Evolutionary conservation across 2,888 invertebrate genomes (phyloP), one percentile per base, ranked within the genome.

Genomic region (Pheosia tremula): DNA sequence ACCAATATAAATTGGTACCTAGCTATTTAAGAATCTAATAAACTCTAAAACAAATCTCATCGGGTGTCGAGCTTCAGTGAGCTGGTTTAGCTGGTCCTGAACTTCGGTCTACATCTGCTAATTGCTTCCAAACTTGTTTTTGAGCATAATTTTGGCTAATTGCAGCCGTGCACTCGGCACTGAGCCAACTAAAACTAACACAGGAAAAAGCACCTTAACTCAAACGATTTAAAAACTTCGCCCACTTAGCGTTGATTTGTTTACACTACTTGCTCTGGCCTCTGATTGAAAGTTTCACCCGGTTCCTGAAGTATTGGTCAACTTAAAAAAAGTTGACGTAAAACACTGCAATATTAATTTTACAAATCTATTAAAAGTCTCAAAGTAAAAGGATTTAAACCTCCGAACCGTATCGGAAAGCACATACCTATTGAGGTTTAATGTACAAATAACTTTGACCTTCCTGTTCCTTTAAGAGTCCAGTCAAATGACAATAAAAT

Each of bases 141-240:
- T 85, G 85, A 87, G 85, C 88, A 91, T 90, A 89, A 91, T 91
- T 92, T 90, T 83, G 85, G 90, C 90, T 92, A 93, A 93, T 91
- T 91, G 90, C 90, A 83, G 80, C 80, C 84, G 85, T 81, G 86
- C 82, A 82, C 84, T 89, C 83, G 91, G 91, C 88, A 71, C 71
- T 58, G 70, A 71, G 89, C 90, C 91, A 90, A 85, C 80, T 79
- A 74, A 75, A 71, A 81, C 80, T 80, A 24, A 24, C 79, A 74
- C 79, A 75, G 77, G 79, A 82, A 84, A 86, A 83, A 79, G 79
- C 81, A 84, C 84, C 83, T 84, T 87, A 85, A 86, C 84, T 86
- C 82, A 80, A 78, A 75, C 75, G 74, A 78, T 78, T 82, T 77
- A 81, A 80, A 78, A 75, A 74, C 71, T 68, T 66, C 60, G 59